Evolutionary conservation across 2,797 vertebrate species (phyloP).

Genomic region (Scarus forsteni): DNA sequence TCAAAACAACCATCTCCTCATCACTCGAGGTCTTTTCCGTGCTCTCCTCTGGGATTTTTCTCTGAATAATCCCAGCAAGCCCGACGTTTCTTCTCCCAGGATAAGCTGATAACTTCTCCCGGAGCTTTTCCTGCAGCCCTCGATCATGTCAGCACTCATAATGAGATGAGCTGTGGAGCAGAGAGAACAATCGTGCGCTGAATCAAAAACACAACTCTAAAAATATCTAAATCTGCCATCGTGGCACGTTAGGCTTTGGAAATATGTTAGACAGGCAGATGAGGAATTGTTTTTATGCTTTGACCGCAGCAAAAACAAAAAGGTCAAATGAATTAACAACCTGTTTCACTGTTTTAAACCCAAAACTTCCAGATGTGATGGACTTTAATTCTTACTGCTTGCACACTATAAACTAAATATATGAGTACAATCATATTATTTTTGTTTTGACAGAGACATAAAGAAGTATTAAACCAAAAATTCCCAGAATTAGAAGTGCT

Average conservation of each 20-base stretch:
- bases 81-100: conserved; percentile 26
- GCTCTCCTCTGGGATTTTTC: conserved; percentile 17
- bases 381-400: not conserved
- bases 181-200: conserved; percentile 53
- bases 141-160: conserved; percentile 50
- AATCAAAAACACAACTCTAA: conserved; percentile 42
- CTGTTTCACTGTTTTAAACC: not conserved
- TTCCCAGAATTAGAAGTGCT: too few relatives aligned
- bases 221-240: conserved; percentile 54
- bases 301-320: not conserved
- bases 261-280: not conserved
- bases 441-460: not conserved
- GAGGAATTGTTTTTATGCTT: conserved; percentile 6
- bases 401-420: not conserved
- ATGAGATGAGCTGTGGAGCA: conserved; percentile 57
- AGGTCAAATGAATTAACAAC: not conserved
- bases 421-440: not conserved
- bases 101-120: conserved; percentile 47
- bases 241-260: not conserved
- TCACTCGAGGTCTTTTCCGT: not conserved
- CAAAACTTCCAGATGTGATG: not conserved
- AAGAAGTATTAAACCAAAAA: too few relatives aligned
- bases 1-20: conserved; percentile 1
- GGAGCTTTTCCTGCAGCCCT: conserved; percentile 42
- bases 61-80: conserved; percentile 34